These are phyloP conservation scores for Nibea coibor DNA, from an alignment of 2,113 vertebrate genomes.

Conservation along the genomic window DNA sequence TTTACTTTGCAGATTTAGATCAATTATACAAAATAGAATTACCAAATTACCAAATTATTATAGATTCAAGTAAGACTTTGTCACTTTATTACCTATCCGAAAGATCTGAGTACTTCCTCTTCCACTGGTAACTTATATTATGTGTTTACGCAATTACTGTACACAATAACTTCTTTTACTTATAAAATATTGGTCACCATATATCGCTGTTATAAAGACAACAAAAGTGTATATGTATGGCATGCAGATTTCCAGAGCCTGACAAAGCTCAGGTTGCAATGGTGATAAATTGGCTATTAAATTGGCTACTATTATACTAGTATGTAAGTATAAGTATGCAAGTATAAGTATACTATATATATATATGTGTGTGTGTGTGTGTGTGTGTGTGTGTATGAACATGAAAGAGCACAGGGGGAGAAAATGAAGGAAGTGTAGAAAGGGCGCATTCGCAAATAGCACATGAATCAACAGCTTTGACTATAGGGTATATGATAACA, in stretches of 20 bases:
- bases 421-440: not conserved
- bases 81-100: not conserved
- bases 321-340: no score
- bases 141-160: not conserved
- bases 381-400: no score
- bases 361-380: no score
- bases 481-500: not conserved
- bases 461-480: not conserved
- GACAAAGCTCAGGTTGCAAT: no score
- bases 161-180: not conserved
- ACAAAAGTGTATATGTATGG: no score
- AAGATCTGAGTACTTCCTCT: not conserved
- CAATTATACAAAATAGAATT: not conserved
- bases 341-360: no score
- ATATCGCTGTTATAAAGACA: no score
- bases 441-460: not conserved
- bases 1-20: not conserved
- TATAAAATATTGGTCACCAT: no score
- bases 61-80: not conserved
- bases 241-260: no score
- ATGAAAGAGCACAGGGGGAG: not conserved
- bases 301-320: no score
- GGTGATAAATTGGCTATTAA: no score
- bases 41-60: not conserved
- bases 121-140: not conserved